phyloP scores from a whole-genome alignment of 2,113 vertebrate species.

The Labeo rohita region DNA sequence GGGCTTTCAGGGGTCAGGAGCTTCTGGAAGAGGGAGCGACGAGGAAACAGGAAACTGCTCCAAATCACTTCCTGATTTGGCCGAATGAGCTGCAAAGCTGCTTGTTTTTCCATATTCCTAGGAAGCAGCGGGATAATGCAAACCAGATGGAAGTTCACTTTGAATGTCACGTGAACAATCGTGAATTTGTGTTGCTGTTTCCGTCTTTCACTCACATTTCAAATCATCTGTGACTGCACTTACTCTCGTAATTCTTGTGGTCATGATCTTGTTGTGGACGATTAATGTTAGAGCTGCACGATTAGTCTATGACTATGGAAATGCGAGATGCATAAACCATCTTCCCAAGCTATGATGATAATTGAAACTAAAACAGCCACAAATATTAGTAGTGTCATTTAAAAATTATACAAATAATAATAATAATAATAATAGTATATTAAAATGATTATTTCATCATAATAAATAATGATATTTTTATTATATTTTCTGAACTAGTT shows the following conservation, averaged over 20 bases:
- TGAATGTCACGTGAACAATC: background rate
- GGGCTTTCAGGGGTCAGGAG: slow-evolving; percentile 42
- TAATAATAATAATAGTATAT: background rate
- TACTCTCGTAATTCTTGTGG: background rate
- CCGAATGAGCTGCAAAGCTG: slow-evolving; percentile 77
- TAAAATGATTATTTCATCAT: no score
- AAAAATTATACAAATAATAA: no score
- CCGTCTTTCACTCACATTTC: background rate
- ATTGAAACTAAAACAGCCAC: background rate
- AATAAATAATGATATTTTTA: background rate
- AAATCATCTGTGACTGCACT: background rate
- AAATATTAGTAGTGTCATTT: background rate
- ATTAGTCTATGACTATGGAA: background rate
- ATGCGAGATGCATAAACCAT: background rate
- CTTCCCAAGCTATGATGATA: no score
- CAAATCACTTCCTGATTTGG: slow-evolving; percentile 78
- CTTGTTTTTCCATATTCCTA: slow-evolving; percentile 63
- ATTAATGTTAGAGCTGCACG: background rate
- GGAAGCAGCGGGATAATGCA: slow-evolving; percentile 75
- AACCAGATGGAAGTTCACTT: slow-evolving; percentile 71
- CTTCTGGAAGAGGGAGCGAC: slow-evolving; percentile 72
- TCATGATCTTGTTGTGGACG: background rate
- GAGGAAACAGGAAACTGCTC: slow-evolving; percentile 85
- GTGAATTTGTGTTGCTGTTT: slow-evolving; percentile 4
- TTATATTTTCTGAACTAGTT: background rate